Percentiles rank a stretch among this genome's conserved stretches.
Conservation (phyloP, 2,888 invertebrate genomes). For the Tillus elongatus region DNA sequence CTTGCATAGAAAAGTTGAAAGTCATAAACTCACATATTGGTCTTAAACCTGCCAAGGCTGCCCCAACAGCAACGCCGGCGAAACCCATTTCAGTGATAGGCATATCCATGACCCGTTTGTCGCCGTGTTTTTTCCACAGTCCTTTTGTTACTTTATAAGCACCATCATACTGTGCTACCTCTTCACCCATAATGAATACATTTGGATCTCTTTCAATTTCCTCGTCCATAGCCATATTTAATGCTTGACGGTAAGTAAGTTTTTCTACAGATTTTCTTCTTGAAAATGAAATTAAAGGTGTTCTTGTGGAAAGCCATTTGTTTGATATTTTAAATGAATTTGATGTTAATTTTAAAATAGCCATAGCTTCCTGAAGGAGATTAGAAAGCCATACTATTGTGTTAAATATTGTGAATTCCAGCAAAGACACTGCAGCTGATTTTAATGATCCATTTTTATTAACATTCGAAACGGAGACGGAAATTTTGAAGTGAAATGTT, state of each 20-base stretch:
- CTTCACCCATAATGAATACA: conserved; percentile 81
- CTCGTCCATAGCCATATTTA: conserved; percentile 93
- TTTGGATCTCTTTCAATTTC: conserved; percentile 89
- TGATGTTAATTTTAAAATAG: conserved; percentile 23
- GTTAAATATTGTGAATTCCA: too few species aligned
- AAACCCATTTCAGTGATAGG: conserved; percentile 96
- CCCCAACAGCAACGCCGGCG: conserved; percentile 58
- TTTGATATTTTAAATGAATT: conserved; percentile 34
- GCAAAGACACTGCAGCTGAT: too few species aligned
- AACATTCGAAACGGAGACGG: too few species aligned
- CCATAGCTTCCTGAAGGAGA: too few species aligned
- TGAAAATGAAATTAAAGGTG: conserved; percentile 48
- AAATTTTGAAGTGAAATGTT: too few species aligned
- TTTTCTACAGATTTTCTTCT: conserved; percentile 47
- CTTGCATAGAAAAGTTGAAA: conserved; percentile 68
- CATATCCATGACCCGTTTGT: conserved; percentile 92
- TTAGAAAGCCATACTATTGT: too few species aligned
- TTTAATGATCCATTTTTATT: too few species aligned
- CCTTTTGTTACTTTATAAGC: conserved; percentile 93
- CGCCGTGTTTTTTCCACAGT: conserved; percentile 96
- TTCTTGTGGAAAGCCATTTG: conserved; percentile 38
- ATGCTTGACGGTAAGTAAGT: conserved; percentile 92
- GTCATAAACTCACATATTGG: conserved; percentile 71
- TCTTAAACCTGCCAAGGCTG: conserved; percentile 57
- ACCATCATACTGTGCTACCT: conserved; percentile 98